Percentiles rank a stretch among this genome's conserved stretches.
These are phyloP conservation scores for Nomada flava DNA, from an alignment of 2,888 invertebrate genomes.

Conservation along the genomic window DNA sequence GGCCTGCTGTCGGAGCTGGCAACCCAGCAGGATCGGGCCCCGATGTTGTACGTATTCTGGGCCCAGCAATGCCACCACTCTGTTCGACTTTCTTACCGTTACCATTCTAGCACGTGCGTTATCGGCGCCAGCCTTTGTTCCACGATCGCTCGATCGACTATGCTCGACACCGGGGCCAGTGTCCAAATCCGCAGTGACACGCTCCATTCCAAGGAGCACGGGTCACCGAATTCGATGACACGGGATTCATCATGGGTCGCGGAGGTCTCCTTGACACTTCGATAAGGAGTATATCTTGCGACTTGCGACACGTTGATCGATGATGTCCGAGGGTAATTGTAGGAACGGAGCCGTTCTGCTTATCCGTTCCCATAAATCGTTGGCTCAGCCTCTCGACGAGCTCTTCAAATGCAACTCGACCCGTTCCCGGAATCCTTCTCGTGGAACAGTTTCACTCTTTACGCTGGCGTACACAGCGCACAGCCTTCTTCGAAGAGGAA, in stretches of 20 bases:
- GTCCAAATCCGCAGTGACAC: constrained; percentile 12
- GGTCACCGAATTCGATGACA: not conserved
- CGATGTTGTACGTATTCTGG: constrained; percentile 21
- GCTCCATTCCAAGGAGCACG: not conserved
- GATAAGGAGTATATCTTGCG: constrained; percentile 36
- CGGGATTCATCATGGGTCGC: not conserved
- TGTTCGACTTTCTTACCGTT: constrained; percentile 58
- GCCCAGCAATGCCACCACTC: constrained; percentile 33
- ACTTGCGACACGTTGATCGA: not conserved
- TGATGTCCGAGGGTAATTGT: constrained; percentile 7
- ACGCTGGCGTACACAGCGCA: no score
- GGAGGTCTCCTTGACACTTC: not conserved
- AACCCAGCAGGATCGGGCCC: constrained; percentile 56
- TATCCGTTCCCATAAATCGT: constrained; percentile 21
- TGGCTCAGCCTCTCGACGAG: not conserved
- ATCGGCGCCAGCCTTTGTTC: constrained; percentile 52
- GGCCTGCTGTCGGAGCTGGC: constrained; percentile 25
- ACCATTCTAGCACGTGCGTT: constrained; percentile 52
- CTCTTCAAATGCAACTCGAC: not conserved
- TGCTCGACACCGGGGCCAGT: not conserved
- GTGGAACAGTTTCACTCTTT: not conserved
- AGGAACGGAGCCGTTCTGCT: constrained; percentile 9
- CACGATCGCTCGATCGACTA: not conserved
- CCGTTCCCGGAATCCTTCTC: constrained; percentile 23
- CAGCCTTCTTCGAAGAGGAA: constrained; percentile 5